Base-by-base conservation (phyloP, 2,888 invertebrate genomes). In the Phania funesta region DNA sequence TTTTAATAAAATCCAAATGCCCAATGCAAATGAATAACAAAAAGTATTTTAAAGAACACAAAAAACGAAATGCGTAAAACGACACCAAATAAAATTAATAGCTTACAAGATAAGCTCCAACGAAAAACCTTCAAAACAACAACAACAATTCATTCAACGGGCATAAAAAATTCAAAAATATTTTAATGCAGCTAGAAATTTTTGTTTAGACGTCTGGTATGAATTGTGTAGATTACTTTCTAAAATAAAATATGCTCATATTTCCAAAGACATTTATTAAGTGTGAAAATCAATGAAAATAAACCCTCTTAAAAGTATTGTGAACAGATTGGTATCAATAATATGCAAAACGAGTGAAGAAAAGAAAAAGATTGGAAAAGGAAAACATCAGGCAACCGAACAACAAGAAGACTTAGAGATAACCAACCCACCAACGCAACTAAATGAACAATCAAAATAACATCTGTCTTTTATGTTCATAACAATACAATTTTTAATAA, bases 291-390 rank as follows among this genome's bases (percentile, higher is more conserved):
- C 78, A 73, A 65, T 82, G 79, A 74, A 77, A 81, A 77, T 38
- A 78, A 68, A 80, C 62, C 74, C 52, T 77, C 76, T 85, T 85
- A 80, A 84, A 87, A 85, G 85, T 85, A 86, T 86, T 87, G 87
- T 88, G 88, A 88, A 88, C 86, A 88, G 89, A 88, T 88, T 86
- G 87, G 87, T 89, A 85, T 86, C 85, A 68, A 64, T 68, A 84
- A 83, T 81, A 85, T 84, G 83, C 83, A 82, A 78, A 85, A 81
- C n/a, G n/a, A n/a, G n/a, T 2, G 35, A 7, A 52, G 32, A 9
- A 56, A 56, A 54, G 16, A 18, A 26, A 35, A 35, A 70, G 71
- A 60, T 22, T 44, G 46, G 44, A 54, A 54, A 16, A 32, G 24
- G 16, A 75, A 56, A 70, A 67, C 50, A 54, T 29, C 41, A 18